These are phyloP conservation scores for Neomonachus schauinslandi DNA, from an alignment of 2,113 vertebrate genomes.

Conservation along the genomic window DNA sequence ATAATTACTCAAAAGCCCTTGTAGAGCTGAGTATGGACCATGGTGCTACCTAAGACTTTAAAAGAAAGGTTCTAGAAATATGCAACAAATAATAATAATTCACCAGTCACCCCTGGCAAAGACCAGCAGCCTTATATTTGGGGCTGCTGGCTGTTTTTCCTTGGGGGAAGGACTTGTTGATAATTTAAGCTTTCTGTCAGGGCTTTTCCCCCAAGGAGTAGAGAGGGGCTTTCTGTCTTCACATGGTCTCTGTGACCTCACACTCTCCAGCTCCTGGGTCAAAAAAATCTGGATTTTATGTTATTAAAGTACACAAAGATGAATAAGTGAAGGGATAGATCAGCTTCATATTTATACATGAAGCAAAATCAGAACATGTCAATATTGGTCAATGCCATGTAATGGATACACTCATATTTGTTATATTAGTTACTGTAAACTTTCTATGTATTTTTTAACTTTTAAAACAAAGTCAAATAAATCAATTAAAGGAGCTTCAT, in stretches of 20 bases:
- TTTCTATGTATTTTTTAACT: not conserved
- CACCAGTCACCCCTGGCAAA: not conserved
- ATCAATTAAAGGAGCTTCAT: not conserved
- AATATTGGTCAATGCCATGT: not conserved
- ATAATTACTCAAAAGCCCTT: not conserved
- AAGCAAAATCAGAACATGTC: not conserved
- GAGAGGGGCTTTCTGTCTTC: not conserved
- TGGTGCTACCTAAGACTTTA: not conserved
- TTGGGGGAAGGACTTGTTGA: not conserved
- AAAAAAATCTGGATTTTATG: not conserved
- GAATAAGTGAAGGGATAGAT: not conserved
- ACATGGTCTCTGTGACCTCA: not conserved
- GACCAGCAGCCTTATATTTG: not conserved
- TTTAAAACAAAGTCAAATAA: slow-evolving; percentile 28
- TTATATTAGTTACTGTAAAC: not conserved
- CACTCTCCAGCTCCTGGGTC: not conserved
- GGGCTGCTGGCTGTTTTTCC: not conserved
- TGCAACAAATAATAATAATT: not conserved
- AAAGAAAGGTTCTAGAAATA: slow-evolving; percentile 44
- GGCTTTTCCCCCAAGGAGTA: not conserved
- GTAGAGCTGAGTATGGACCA: not conserved
- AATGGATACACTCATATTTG: not conserved
- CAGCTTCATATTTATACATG: not conserved
- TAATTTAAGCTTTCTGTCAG: not conserved
- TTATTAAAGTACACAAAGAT: not conserved